Base-by-base conservation (phyloP, 2,113 vertebrate genomes). In the Ellobius talpinus region DNA sequence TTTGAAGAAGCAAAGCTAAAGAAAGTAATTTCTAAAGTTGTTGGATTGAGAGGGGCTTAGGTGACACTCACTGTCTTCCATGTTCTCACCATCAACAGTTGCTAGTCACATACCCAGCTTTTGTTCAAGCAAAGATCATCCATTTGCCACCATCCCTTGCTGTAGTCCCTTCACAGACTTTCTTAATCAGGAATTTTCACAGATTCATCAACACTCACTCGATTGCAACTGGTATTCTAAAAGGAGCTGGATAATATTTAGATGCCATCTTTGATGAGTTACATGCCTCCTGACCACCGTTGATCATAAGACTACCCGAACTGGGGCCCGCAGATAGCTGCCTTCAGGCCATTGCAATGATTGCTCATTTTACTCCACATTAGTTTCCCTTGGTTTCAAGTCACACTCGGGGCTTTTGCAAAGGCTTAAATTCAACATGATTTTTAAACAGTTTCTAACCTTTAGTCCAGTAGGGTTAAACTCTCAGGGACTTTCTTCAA, bases 371-470 rank as follows among this genome's bases (percentile, higher is more conserved):
- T 55, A 89, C 66, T 88, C 76, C 87, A 77, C 0, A 36, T 78
- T 78, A 58, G 45, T 92, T 63, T 87, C 63, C 50, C 45, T 78
- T 91, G 33, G n/a, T 70, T 97, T 96, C 91, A 89, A 65, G 63
- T 91, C 84, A 86, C 82, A 76, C 92, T 88, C 89, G 90, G n/a
- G 24, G n/a, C 63, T 76, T 90, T 96, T 90, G 23, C 91, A 91
- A 39, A 66, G 78, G 82, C 73, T 89, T 91, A 91, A 97, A 96
- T 87, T 72, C 72, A 91, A 55, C 81, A 89, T 66, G 61, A 94
- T 78, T 97, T 95, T 95, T 76, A 93, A 96, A 95, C 58, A 86
- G 63, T 97, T 73, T 94, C 86, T 95, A 92, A 91, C 61, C 26
- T 87, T 94, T 89, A 92, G 95, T 89, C 86, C 82, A 84, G 31